Conservation (phyloP, 2,888 invertebrate species). For the Brenthis daphne region DNA sequence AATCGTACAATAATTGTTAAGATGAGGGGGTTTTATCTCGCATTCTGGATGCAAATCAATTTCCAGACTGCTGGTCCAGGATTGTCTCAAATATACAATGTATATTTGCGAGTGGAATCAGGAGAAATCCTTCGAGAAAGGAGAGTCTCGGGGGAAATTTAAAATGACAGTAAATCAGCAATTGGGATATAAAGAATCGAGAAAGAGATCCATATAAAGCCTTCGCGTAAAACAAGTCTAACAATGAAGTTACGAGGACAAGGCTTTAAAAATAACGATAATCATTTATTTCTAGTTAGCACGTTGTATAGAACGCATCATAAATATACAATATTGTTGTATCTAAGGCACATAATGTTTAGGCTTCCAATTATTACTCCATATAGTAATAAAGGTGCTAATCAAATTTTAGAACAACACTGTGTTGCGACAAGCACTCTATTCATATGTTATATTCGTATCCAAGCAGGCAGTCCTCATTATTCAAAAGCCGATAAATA, state of each 20-base stretch:
- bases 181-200: conserved; percentile 46
- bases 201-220: conserved; percentile 60
- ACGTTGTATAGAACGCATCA: conserved; percentile 82
- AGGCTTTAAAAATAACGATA: conserved; percentile 76
- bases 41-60: conserved; percentile 66
- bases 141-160: conserved; percentile 22
- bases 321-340: conserved; percentile 83
- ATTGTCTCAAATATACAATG: conserved; percentile 14
- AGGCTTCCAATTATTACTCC: conserved; percentile 81
- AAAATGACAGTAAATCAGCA: conserved; percentile 29
- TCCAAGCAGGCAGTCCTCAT: too few species aligned
- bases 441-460: conserved; percentile 1
- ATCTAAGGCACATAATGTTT: conserved; percentile 84
- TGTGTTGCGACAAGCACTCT: conserved; percentile 56
- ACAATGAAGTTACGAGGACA: conserved; percentile 65
- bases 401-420: conserved; percentile 56
- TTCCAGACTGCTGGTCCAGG: conserved; percentile 65
- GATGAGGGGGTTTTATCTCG: conserved; percentile 61
- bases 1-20: conserved; percentile 72
- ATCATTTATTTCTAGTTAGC: conserved; percentile 80
- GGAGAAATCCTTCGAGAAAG: conserved; percentile 17
- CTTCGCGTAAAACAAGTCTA: conserved; percentile 70
- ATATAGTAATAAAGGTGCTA: conserved; percentile 80
- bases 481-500: neutral
- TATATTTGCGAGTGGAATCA: conserved; percentile 11